These are phyloP conservation scores for Macropus fuliginosus DNA, from an alignment of 2,797 vertebrate species.

Conservation along the genomic window DNA sequence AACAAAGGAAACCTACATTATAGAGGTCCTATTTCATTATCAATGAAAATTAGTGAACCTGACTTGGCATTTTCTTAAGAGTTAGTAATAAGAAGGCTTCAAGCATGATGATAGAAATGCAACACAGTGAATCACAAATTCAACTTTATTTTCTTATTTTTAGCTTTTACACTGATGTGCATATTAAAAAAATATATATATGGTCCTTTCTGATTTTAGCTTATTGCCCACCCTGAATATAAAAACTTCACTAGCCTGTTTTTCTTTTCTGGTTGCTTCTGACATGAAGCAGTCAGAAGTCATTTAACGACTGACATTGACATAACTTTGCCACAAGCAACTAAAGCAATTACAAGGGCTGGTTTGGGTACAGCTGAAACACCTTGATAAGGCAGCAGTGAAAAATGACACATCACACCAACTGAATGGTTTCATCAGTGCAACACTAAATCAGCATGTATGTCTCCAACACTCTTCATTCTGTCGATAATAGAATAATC, in stretches of 20 bases:
- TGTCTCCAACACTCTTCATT: conserved; percentile 79
- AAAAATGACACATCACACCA: conserved; percentile 87
- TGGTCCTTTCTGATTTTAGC: conserved; percentile 35
- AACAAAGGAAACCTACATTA: neutral
- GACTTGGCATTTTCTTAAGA: conserved; percentile 11
- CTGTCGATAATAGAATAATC: conserved; percentile 84
- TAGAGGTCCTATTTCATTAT: neutral
- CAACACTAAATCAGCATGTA: conserved; percentile 86
- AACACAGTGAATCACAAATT: conserved; percentile 40
- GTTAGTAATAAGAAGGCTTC: conserved; percentile 19
- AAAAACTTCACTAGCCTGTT: conserved; percentile 60
- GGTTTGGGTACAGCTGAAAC: conserved; percentile 86
- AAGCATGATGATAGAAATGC: conserved; percentile 5
- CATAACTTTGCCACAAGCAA: conserved; percentile 89
- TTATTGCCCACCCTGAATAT: conserved; percentile 34
- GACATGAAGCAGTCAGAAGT: conserved; percentile 84
- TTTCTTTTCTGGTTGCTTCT: conserved; percentile 77
- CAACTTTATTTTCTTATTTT: conserved; percentile 42
- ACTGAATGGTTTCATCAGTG: conserved; percentile 84
- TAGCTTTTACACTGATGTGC: conserved; percentile 40
- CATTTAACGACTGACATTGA: conserved; percentile 88
- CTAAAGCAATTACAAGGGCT: conserved; percentile 86
- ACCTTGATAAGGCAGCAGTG: conserved; percentile 88
- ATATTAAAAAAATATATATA: neutral
- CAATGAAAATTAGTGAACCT: neutral